Base-by-base conservation (phyloP, 2,888 invertebrate species). In the Monopis laevigella region DNA sequence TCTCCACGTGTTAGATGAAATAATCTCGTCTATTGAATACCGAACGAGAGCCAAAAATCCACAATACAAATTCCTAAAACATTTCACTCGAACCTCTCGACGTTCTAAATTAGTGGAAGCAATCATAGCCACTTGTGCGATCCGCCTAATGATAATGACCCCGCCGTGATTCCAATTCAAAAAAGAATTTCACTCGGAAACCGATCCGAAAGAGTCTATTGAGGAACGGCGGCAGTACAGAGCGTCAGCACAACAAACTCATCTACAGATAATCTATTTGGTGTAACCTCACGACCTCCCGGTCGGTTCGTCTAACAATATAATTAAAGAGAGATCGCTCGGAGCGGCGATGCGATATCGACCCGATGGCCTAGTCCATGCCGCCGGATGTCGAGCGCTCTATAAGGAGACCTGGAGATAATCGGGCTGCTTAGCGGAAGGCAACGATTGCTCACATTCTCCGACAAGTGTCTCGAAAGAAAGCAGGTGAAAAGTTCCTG, bases 241-340 rank as follows among this genome's bases (percentile, higher is more conserved):
- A 66, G 66, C 71, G 65, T 70, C 68, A 69, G 68, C 69, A 56
- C 52, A 55, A 45, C 40, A 56, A 40, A 56, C 59, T 61, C 66
- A 62, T 68, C 68, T 64, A 62, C 53, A 74, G 78, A 78, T 78
- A 75, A 78, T 78, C 77, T 78, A 73, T 77, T 77, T 75, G 66
- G 68, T 70, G 58, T 77, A 74, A 80, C 78, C 80, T 69, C 77
- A 67, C 78, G 80, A 80, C 78, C 78, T 67, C 67, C 60, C 57
- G 57, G 54, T 55, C 59, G 58, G 61, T 58, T 63, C 63, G 56
- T 62, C 67, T 73, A 72, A 80, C 78, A 75, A 78, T 78, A 78
- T 80, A 77, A 80, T 80, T 80, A 80, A 77, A 78, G 71, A 65
- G 70, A 72, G 71, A 71, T 72, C 67, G 60, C 49, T 48, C 49